Evolutionary conservation across 1,140 invertebrate genomes (phyloP).

Genomic region (Cataglyphis hispanica): DNA sequence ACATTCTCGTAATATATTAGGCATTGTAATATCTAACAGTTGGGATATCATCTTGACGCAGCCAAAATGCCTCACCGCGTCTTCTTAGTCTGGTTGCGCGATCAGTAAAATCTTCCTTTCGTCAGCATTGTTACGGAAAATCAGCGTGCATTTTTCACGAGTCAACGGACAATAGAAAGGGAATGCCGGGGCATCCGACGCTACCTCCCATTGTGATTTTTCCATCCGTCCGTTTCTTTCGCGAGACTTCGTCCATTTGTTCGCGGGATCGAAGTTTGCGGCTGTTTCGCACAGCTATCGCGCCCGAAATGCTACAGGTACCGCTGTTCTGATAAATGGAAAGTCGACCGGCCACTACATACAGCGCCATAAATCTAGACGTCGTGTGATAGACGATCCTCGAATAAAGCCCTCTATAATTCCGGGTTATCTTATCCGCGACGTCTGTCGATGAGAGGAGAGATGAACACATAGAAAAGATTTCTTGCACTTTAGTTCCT

Average conservation of each 20-base stretch:
- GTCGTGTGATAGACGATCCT: constrained; percentile 63
- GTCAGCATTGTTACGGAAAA: constrained; percentile 77
- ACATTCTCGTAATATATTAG: constrained; percentile 2
- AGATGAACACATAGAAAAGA: constrained; percentile 26
- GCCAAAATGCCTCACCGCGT: constrained; percentile 60
- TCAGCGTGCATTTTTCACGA: constrained; percentile 77
- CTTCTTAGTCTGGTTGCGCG: constrained; percentile 65
- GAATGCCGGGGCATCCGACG: constrained; percentile 59
- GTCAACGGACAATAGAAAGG: constrained; percentile 71
- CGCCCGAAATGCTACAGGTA: constrained; percentile 70
- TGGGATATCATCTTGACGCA: constrained; percentile 34
- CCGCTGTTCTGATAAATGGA: constrained; percentile 72
- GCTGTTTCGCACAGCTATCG: constrained; percentile 70
- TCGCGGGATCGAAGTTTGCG: constrained; percentile 75
- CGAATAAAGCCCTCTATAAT: constrained; percentile 72
- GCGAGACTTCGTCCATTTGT: constrained; percentile 74
- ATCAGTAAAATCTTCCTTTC: constrained; percentile 75
- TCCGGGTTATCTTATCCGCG: constrained; percentile 61
- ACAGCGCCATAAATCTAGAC: constrained; percentile 68
- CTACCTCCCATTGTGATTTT: constrained; percentile 73
- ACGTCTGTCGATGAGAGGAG: constrained; percentile 63
- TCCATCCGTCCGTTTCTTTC: constrained; percentile 68
- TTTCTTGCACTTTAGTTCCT: constrained; percentile 35
- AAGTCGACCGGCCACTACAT: constrained; percentile 61
- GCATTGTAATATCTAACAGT: constrained; percentile 31